phyloP scores from a whole-genome alignment of 1,140 invertebrate genomes.

The Brachionus koreanus region DNA sequence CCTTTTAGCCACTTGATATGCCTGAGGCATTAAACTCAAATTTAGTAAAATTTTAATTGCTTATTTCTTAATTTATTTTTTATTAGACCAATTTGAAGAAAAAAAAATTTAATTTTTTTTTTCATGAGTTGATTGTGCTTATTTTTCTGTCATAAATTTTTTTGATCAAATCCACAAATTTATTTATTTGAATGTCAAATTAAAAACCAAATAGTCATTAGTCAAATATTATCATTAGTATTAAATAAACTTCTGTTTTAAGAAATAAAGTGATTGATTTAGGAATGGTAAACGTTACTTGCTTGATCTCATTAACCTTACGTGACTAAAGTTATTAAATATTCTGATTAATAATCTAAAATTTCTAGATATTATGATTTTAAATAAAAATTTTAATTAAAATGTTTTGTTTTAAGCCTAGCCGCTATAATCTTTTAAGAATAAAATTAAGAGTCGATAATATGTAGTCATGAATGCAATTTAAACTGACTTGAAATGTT shows the following conservation, averaged over 20 bases:
- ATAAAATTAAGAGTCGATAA: not conserved
- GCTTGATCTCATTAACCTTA: not conserved
- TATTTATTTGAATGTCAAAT: not conserved
- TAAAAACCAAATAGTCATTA: not conserved
- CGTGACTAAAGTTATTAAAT: conserved; percentile 2
- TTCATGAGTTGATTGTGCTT: not conserved
- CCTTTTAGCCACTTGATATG: not conserved
- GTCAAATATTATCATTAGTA: not conserved
- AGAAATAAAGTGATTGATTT: not conserved
- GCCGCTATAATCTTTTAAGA: not conserved
- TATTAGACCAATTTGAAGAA: not conserved
- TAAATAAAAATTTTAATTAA: not conserved
- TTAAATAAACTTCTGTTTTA: not conserved
- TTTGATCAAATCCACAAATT: not conserved
- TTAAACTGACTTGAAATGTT: not conserved
- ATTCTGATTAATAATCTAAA: not conserved
- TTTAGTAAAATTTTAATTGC: not conserved
- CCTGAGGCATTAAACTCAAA: not conserved
- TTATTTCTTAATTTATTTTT: not conserved
- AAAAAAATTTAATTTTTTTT: not conserved
- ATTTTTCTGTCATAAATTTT: not conserved
- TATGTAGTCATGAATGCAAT: not conserved
- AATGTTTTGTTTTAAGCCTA: not conserved
- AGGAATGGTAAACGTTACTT: not conserved
- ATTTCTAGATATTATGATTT: not conserved